Evolutionary conservation across 1,140 invertebrate genomes (phyloP), one percentile per base, ranked within the genome.

Genomic region (Caenorhabditis latens): DNA sequence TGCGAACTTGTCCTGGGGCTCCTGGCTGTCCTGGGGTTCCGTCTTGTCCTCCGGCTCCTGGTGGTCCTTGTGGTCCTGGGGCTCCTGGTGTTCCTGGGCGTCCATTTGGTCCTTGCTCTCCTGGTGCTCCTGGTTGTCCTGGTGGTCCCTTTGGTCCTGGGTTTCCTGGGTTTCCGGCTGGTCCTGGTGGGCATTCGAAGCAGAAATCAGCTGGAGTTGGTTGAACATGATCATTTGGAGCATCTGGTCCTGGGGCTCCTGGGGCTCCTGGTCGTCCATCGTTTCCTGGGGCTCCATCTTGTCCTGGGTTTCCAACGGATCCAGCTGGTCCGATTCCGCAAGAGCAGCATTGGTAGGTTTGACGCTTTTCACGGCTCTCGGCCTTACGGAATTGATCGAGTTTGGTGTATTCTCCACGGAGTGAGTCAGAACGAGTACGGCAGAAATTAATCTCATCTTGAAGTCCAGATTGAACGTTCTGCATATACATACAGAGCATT

Each of bases 401-500:
- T n/a, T 83, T 84, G 21, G 86, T 71, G 83, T 87, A 87, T 55
- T 87, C 86, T 48, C 86, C 86, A 63, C 67, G 58, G 19, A 87
- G 86, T 21, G 82, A 84, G 48, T 84, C 86, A 21, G 86, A 84
- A 58, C 86, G 58, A n/a, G 86, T 87, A 24, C 86, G 58, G 83
- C 86, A 87, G 86, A 87, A 87, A 48, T 87, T 87, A 58, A 87
- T 87, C 86, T 86, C 86, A 24, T 87, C 86, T 79, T 87, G 86
- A 48, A 87, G 86, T 67, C 82, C 83, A 53, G 86, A 87, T 82
- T 87, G 86, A 63, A 87, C 86, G 58, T 87, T 84, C 58, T 87
- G 86, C 82, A 87, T 86, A 75, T 86, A 86, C 75, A 90, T 90
- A 82, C 91, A 91, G 67, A 91, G 90, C 90, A 91, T 91, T 16